phyloP scores from a whole-genome alignment of 2,888 invertebrate species.

The Cyrtodaria siliqua region DNA sequence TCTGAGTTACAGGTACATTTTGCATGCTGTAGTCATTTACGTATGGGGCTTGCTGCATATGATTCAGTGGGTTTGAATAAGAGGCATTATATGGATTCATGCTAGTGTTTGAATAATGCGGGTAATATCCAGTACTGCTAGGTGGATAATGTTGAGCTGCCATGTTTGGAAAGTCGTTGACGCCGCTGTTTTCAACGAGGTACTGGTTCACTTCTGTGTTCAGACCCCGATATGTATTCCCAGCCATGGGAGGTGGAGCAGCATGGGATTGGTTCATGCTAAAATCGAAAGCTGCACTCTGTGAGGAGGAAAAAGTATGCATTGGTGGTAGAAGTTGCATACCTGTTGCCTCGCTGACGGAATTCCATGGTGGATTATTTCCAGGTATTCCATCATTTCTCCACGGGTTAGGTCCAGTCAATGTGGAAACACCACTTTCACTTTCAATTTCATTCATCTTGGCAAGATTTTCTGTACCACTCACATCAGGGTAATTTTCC shows the following conservation, averaged over 20 bases:
- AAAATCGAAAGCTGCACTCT: not conserved
- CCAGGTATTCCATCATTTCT: not conserved
- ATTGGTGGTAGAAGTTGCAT: constrained; percentile 34
- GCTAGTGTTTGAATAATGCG: no score
- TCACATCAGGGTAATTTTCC: not conserved
- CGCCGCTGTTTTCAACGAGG: not conserved
- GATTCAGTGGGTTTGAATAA: not conserved
- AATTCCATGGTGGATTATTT: not conserved
- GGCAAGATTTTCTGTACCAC: not conserved
- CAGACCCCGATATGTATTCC: not conserved
- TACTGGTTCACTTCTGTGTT: not conserved
- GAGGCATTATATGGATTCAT: no score
- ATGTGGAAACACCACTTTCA: not conserved
- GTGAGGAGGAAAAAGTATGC: constrained; percentile 35
- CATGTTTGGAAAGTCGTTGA: no score
- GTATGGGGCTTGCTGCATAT: constrained; percentile 12
- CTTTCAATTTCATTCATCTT: not conserved
- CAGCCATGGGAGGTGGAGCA: not conserved
- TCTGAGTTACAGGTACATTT: not conserved
- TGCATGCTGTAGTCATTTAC: constrained; percentile 6
- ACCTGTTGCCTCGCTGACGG: not conserved
- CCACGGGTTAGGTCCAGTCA: constrained; percentile 4
- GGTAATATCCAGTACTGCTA: no score
- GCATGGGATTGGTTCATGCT: not conserved
- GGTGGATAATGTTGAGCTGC: no score